These are phyloP conservation scores for Halocaridina rubra DNA, from an alignment of 2,888 invertebrate species.

Conservation along the genomic window DNA sequence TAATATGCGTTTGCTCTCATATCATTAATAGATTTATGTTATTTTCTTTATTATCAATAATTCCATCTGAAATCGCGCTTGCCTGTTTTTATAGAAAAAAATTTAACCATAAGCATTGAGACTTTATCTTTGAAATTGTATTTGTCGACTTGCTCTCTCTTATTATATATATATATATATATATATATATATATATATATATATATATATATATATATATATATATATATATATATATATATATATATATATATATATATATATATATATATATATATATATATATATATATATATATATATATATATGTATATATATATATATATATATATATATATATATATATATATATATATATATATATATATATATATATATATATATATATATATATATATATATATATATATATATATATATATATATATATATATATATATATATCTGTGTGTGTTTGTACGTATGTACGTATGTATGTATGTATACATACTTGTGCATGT, in stretches of 20 bases:
- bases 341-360: not conserved
- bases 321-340: not conserved
- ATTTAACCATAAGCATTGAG: too few species aligned
- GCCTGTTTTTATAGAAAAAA: too few species aligned
- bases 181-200: not conserved
- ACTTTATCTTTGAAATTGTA: too few species aligned
- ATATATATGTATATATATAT: not conserved
- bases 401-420: not conserved
- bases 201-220: not conserved
- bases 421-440: not conserved
- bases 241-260: not conserved
- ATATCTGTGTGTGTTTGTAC: not conserved
- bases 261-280: not conserved
- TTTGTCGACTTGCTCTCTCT: too few species aligned
- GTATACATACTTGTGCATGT: not conserved
- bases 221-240: not conserved
- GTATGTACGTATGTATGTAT: not conserved
- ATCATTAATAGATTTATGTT: too few species aligned
- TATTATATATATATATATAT: not conserved
- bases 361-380: not conserved
- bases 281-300: not conserved
- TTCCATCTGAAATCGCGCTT: too few species aligned
- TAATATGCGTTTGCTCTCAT: not conserved
- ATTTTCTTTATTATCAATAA: too few species aligned
- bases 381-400: not conserved